phyloP scores from a whole-genome alignment of 2,888 invertebrate species.

The Phortica okadai region DNA sequence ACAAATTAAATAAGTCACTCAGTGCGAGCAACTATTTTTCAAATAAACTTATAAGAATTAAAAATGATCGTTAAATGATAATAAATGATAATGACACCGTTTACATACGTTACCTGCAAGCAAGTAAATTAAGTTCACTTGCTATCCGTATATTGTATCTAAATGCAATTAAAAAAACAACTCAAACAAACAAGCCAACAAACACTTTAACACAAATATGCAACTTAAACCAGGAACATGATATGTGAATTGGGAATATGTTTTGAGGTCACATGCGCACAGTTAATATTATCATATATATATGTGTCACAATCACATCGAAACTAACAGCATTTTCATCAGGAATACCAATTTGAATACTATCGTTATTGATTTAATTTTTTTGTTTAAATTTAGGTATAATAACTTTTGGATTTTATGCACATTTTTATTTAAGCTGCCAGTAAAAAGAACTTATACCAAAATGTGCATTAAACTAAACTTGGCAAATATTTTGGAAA shows the following conservation, averaged over 20 bases:
- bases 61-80: no score
- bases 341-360: slow-evolving; percentile 44
- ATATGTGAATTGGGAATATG: neutral
- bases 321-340: slow-evolving; percentile 72
- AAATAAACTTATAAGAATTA: no score
- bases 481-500: neutral
- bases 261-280: slow-evolving; percentile 57
- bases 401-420: neutral
- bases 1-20: no score
- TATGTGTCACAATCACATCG: slow-evolving; percentile 57
- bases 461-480: no score
- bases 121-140: no score
- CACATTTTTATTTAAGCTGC: neutral
- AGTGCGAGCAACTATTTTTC: no score
- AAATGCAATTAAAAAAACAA: no score
- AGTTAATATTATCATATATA: slow-evolving; percentile 50
- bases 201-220: neutral
- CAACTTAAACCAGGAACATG: neutral
- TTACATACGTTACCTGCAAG: no score
- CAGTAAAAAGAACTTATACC: neutral
- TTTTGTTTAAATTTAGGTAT: neutral
- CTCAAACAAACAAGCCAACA: neutral
- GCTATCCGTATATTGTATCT: no score
- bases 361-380: slow-evolving; percentile 13
- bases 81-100: no score